These are phyloP conservation scores for Mesocentrotus franciscanus DNA, from an alignment of 53 echinoderm and acorn worm species.

Conservation along the genomic window DNA sequence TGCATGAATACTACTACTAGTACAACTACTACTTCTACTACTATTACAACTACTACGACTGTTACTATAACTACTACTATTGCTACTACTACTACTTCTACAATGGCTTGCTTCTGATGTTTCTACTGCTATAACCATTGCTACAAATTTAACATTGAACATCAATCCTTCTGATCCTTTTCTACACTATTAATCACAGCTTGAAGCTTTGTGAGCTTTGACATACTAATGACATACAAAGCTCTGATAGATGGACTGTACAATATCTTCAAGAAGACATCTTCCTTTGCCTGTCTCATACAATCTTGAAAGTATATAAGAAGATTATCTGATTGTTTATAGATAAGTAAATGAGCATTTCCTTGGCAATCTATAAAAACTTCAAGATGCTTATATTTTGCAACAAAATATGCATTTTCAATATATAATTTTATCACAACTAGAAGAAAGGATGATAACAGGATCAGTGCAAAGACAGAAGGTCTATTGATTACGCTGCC, in stretches of 20 bases:
- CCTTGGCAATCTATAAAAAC: not conserved
- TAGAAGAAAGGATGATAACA: not conserved
- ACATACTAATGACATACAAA: not conserved
- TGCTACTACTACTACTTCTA: not conserved
- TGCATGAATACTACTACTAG: not conserved
- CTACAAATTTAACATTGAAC: not conserved
- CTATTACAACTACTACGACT: not conserved
- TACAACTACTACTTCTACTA: conserved; percentile 10
- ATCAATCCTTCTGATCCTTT: not conserved
- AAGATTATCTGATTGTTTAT: not conserved
- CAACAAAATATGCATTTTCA: not conserved
- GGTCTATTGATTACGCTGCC: not conserved
- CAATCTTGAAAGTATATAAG: not conserved
- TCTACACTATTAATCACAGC: not conserved
- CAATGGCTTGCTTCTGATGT: not conserved
- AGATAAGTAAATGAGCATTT: not conserved
- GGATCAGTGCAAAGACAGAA: not conserved
- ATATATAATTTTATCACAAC: not conserved
- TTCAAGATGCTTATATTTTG: not conserved
- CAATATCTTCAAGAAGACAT: not conserved
- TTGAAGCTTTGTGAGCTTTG: not conserved
- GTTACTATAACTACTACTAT: not conserved
- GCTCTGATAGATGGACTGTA: not conserved
- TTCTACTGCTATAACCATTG: not conserved
- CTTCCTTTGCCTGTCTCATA: not conserved